Evolutionary conservation across 2,888 invertebrate genomes (phyloP).

Genomic region (Epistrophella euchroma): DNA sequence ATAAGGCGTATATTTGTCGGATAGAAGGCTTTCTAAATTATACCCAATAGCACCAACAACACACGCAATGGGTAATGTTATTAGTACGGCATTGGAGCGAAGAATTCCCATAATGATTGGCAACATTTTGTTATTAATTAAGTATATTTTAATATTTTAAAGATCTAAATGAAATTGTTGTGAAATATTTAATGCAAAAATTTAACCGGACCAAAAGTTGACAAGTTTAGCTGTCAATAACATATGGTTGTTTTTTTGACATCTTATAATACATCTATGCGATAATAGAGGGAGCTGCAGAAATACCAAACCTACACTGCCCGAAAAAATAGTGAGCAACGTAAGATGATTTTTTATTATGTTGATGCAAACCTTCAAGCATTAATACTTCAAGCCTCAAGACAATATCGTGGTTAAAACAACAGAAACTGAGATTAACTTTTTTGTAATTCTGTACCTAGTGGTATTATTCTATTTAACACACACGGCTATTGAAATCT

Average conservation of each 20-base stretch:
- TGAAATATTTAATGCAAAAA: conserved; percentile 2
- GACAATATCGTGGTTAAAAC: no score
- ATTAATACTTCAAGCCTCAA: no score
- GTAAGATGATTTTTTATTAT: no score
- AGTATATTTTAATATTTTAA: background rate
- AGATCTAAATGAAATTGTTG: conserved; percentile 1
- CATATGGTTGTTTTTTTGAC: conserved; percentile 51
- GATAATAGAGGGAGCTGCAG: background rate
- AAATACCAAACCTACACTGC: background rate
- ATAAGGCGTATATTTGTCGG: conserved; percentile 91
- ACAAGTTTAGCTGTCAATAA: conserved; percentile 4
- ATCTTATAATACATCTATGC: background rate
- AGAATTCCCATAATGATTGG: conserved; percentile 88
- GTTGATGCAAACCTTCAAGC: no score
- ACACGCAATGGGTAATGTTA: conserved; percentile 93
- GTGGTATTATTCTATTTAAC: no score
- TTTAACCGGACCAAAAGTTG: background rate
- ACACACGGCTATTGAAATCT: no score
- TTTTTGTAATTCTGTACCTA: no score
- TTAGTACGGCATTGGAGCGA: conserved; percentile 90
- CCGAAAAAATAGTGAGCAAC: no score
- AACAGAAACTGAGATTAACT: no score
- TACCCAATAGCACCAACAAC: conserved; percentile 94
- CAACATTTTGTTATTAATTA: conserved; percentile 87
- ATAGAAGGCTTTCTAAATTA: conserved; percentile 90